phyloP scores from a whole-genome alignment of 2,797 vertebrate species.

The Anguilla marmorata region DNA sequence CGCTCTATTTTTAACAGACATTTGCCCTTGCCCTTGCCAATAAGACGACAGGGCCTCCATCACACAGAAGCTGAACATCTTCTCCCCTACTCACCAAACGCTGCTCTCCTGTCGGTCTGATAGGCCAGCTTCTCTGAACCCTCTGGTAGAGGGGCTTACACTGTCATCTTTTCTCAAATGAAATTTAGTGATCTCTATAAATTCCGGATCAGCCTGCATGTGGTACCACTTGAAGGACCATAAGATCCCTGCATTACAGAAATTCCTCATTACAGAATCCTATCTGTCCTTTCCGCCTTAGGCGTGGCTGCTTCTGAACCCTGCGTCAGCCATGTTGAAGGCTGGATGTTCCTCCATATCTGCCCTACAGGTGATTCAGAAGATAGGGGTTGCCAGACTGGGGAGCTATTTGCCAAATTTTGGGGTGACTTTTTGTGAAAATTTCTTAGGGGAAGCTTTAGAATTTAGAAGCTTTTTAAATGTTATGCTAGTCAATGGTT shows the following conservation, averaged over 20 bases:
- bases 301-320: slow-evolving; percentile 36
- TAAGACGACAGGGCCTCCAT: background rate
- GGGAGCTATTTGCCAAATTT: background rate
- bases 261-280: slow-evolving; percentile 55
- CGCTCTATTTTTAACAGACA: background rate
- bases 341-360: background rate
- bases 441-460: background rate
- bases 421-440: background rate
- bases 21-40: background rate
- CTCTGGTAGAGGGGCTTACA: slow-evolving; percentile 26
- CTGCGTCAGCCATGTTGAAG: slow-evolving; percentile 28
- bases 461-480: background rate
- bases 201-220: slow-evolving; percentile 49
- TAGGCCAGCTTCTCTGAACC: slow-evolving; percentile 29
- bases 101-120: slow-evolving; percentile 22
- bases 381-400: background rate
- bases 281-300: slow-evolving; percentile 33
- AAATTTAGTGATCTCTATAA: slow-evolving; percentile 58
- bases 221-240: slow-evolving; percentile 55
- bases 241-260: slow-evolving; percentile 45
- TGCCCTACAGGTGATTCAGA: background rate
- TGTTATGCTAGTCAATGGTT: background rate
- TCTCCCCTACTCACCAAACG: background rate
- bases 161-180: slow-evolving; percentile 48
- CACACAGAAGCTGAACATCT: background rate